Percentiles rank a stretch among this genome's conserved stretches.
Evolutionary conservation across 2,888 invertebrate species (phyloP).

Genomic region (Drosophila niveifrons): DNA sequence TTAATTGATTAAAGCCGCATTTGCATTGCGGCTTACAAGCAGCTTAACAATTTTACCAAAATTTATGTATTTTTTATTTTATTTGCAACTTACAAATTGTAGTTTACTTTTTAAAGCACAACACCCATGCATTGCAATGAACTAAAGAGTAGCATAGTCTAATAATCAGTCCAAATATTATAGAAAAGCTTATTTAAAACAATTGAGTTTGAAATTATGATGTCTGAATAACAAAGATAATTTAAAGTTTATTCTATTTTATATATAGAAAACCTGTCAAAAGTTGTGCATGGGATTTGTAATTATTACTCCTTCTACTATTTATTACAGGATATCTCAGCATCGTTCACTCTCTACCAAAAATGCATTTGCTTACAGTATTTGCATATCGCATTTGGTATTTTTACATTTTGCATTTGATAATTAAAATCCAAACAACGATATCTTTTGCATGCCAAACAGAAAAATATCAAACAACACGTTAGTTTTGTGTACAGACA

Average conservation of each 20-base stretch:
- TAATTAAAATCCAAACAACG: slow-evolving; percentile 60
- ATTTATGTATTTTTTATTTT: slow-evolving; percentile 45
- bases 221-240: too few relatives aligned
- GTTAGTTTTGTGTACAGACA: slow-evolving; percentile 7
- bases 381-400: slow-evolving; percentile 37
- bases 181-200: too few relatives aligned
- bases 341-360: not conserved
- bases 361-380: slow-evolving; percentile 4
- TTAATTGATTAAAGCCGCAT: slow-evolving; percentile 82
- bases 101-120: not conserved
- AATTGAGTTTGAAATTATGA: too few relatives aligned
- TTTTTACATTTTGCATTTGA: slow-evolving; percentile 45
- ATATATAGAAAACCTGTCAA: too few relatives aligned
- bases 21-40: slow-evolving; percentile 77
- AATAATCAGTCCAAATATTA: too few relatives aligned
- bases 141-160: not conserved
- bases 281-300: too few relatives aligned
- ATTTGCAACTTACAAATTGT: slow-evolving; percentile 17
- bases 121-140: not conserved
- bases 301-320: too few relatives aligned
- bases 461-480: not conserved
- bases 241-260: too few relatives aligned
- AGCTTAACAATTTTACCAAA: slow-evolving; percentile 65
- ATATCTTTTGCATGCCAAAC: slow-evolving; percentile 25
- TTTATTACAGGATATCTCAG: not conserved